Evolutionary conservation across 92 coral and sea anemone species (phyloP), one percentile per base, ranked within the genome.

Genomic region (Metridium senile): DNA sequence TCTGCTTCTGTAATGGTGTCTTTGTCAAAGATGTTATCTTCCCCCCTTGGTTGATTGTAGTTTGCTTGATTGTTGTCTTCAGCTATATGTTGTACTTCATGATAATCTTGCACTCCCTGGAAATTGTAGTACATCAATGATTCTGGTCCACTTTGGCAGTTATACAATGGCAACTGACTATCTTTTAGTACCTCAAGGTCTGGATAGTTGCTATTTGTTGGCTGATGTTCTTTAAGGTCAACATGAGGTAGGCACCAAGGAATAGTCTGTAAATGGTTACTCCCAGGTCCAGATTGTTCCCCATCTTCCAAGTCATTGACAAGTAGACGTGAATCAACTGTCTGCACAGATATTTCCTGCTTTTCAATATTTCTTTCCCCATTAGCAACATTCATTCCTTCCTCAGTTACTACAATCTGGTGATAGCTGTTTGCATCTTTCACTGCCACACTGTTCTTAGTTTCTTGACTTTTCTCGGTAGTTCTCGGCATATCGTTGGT

Each of bases 391-490:
- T n/a, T 32, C 23, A 58, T 25, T 43, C 69, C 69, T 33, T 74
- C 79, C 51, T 62, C 69, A 19, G 79, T 74, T 58, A 32, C 79
- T 18, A 28, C 51, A 58, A 75, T 49, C 19, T 75, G 80, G 18
- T 75, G 71, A 32, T 30, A 75, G 8, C 19, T 31, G 30, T 62
- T 26, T 28, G 23, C 45, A 0, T 30, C 31, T 57, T 64, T 51
- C 35, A 22, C 27, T 10, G n/a, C n/a, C n/a, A n/a, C 39, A 18
- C 58, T 28, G 2, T 27, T 62, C 3, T 28, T 59, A 26, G 20
- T 27, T 7, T 62, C 27, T 3, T 45, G 22, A 30, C 54, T 54
- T n/a, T 43, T 46, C 0, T 25, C 61, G 20, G 62, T 11, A 21
- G 16, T 63, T 63, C 68, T 49, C 32, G 64, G 65, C 53, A 32